A percentile compares a stretch with the other conserved stretches of the same genome.
phyloP scores from a whole-genome alignment of 2,888 invertebrate species.

The Celastrina argiolus region DNA sequence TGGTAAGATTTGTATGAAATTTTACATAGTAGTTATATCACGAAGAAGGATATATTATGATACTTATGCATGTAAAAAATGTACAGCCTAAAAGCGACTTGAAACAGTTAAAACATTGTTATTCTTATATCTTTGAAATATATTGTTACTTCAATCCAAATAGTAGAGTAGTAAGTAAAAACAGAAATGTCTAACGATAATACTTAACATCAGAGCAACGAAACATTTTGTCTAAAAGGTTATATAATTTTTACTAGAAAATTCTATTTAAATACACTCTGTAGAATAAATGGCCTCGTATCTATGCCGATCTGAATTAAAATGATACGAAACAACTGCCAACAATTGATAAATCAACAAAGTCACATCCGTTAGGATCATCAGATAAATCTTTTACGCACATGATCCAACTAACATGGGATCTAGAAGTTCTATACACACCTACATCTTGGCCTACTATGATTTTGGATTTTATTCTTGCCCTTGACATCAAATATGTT shows the following conservation, averaged over 20 bases:
- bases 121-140: background rate
- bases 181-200: background rate
- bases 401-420: background rate
- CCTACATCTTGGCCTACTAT: too few species aligned
- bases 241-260: slow-evolving; percentile 18
- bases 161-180: too few species aligned
- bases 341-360: slow-evolving; percentile 42
- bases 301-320: slow-evolving; percentile 44
- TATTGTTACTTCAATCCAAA: background rate
- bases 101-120: too few species aligned
- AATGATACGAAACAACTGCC: slow-evolving; percentile 58
- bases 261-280: slow-evolving; percentile 14
- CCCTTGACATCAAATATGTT: too few species aligned
- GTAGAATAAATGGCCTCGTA: slow-evolving; percentile 9
- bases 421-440: background rate
- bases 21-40: too few species aligned
- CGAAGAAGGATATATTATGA: too few species aligned
- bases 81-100: too few species aligned
- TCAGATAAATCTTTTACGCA: slow-evolving; percentile 10
- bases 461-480: too few species aligned
- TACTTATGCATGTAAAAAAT: too few species aligned
- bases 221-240: background rate
- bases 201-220: background rate
- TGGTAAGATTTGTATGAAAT: too few species aligned
- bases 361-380: slow-evolving; percentile 10